Evolutionary conservation across 2,113 vertebrate species (phyloP).

Genomic region (Falco punctatus): DNA sequence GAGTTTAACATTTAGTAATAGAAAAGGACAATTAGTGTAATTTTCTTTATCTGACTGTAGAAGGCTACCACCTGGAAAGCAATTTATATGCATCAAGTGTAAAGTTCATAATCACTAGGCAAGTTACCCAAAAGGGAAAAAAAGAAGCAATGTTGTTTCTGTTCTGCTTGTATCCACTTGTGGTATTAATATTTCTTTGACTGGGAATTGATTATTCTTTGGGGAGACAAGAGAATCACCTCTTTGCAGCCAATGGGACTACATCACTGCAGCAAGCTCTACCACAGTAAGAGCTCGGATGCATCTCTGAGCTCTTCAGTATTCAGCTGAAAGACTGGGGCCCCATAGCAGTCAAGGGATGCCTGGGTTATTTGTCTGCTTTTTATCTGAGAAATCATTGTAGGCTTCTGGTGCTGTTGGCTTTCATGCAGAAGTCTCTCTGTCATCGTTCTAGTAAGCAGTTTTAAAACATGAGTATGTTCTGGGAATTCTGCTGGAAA

Average conservation of each 20-base stretch:
- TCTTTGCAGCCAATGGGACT: not conserved
- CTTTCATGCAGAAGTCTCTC: not conserved
- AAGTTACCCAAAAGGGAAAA: not conserved
- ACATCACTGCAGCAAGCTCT: not conserved
- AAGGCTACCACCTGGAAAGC: not conserved
- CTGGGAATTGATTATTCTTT: not conserved
- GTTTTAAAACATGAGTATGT: not conserved
- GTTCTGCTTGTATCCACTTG: not conserved
- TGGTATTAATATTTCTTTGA: not conserved
- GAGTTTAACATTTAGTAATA: not conserved
- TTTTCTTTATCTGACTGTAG: not conserved
- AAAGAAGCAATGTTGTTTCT: not conserved
- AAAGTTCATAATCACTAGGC: not conserved
- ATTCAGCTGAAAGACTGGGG: not conserved
- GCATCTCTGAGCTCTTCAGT: not conserved
- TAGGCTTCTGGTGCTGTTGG: not conserved
- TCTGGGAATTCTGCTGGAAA: not conserved
- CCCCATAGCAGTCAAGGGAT: not conserved
- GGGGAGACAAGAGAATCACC: not conserved
- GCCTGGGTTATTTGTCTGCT: not conserved
- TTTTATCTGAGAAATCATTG: not conserved
- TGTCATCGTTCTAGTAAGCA: not conserved
- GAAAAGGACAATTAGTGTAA: not conserved
- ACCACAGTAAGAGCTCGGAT: accelerated
- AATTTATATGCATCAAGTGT: not conserved